Evolutionary conservation across 1,140 invertebrate genomes (phyloP), one percentile per base, ranked within the genome.

Genomic region (Ips nitidus): DNA sequence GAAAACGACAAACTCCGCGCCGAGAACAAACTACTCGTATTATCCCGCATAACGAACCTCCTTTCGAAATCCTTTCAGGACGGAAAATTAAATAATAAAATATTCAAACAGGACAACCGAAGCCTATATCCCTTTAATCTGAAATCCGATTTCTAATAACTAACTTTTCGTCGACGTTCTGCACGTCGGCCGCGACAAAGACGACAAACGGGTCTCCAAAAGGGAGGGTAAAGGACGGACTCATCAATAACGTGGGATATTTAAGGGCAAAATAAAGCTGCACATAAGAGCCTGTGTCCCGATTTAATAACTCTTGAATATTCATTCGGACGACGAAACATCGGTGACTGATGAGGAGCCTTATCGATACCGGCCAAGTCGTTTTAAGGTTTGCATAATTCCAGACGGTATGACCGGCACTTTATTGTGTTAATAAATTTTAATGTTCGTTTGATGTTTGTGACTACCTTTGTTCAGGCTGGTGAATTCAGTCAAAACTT

Each of bases 261-360:
- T 69, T 69, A 63, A 62, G 67, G 67, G 67, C 59, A 69, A 69
- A 69, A 69, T 62, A 69, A 69, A 69, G 59, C 67, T 47, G 50
- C 69, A 70, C 61, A 70, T 74, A 72, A 72, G 73, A 70, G 73
- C 71, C 53, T 52, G 72, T 74, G 76, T 75, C 71, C 71, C 69
- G 74, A 74, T 78, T 77, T 78, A 78, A 78, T 78, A 78, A 76
- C 75, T 78, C 75, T 75, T 78, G 76, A 78, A 78, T 78, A 78
- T 78, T 78, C 76, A 78, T 78, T 73, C 73, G 68, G 71, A 71
- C 69, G 76, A 74, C 73, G 71, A 53, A 66, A 42, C 63, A 66
- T 71, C 64, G 63, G 45, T 50, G 45, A 50, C 3, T 6, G 22
- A 50, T 50, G 45, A 50, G 45, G 8, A 39, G 39, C 8, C 1